Conservation (phyloP, 2,888 invertebrate genomes). For the Leptopilina syphax region DNA sequence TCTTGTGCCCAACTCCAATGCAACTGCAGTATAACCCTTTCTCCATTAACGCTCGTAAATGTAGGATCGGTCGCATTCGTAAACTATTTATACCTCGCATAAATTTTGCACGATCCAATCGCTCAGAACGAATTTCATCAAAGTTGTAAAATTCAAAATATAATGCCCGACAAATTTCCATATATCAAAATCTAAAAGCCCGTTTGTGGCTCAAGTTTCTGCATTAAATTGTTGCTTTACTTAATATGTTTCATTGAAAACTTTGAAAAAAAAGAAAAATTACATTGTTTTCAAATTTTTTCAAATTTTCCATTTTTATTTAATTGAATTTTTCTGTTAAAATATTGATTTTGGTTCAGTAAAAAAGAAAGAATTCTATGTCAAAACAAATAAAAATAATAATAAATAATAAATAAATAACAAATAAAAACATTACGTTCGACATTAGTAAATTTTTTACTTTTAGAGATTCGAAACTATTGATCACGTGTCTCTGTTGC, state of each 20-base stretch:
- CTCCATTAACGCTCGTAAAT: constrained; percentile 55
- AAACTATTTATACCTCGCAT: constrained; percentile 68
- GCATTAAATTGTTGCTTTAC: neutral
- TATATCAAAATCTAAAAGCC: constrained; percentile 27
- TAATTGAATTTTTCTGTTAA: too few species aligned
- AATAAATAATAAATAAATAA: too few species aligned
- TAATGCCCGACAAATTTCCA: constrained; percentile 10
- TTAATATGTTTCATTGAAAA: neutral
- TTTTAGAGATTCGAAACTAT: too few species aligned
- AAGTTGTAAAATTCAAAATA: constrained; percentile 31
- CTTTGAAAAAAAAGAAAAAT: too few species aligned
- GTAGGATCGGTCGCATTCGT: constrained; percentile 57
- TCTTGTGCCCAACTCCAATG: constrained; percentile 47
- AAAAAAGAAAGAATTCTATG: too few species aligned
- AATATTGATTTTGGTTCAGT: too few species aligned
- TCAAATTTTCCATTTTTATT: too few species aligned
- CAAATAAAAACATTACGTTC: too few species aligned
- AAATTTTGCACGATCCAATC: constrained; percentile 60
- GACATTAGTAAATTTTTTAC: too few species aligned
- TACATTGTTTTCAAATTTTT: too few species aligned
- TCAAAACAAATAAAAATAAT: too few species aligned
- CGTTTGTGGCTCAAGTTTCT: constrained; percentile 6
- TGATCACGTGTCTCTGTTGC: too few species aligned
- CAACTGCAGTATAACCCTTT: constrained; percentile 45
- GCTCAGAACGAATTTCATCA: constrained; percentile 34